Percentiles rank a stretch among this genome's conserved stretches.
Conservation (phyloP, 2,797 vertebrate species). For the Oreochromis grahami region DNA sequence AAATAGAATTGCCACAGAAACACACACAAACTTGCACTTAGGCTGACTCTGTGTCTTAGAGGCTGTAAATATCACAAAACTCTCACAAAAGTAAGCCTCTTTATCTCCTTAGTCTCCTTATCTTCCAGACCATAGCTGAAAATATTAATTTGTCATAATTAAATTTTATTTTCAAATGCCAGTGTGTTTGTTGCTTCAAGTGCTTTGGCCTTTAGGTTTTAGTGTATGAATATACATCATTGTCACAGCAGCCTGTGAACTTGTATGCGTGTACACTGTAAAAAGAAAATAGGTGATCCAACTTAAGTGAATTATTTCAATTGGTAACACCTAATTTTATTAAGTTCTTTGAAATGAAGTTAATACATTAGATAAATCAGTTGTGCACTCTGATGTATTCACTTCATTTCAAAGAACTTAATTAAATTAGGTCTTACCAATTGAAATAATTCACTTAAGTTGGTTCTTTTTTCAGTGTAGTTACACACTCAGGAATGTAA, state of each 20-base stretch:
- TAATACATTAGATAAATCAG: no score
- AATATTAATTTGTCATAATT: background rate
- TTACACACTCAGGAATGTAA: background rate
- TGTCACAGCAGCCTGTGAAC: background rate
- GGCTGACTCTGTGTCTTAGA: background rate
- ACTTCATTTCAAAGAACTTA: no score
- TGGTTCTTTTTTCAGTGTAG: no score
- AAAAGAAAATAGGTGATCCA: no score
- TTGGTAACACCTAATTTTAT: no score
- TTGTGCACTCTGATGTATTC: no score
- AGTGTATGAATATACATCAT: background rate
- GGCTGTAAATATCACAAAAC: background rate
- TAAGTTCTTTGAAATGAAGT: no score
- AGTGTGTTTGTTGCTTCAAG: background rate
- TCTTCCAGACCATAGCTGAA: background rate
- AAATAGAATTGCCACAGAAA: conserved; percentile 38
- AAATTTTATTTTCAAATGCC: background rate
- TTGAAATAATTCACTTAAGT: no score
- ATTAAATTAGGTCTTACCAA: no score
- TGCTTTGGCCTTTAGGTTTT: background rate
- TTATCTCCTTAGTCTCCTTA: background rate
- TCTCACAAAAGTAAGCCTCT: background rate
- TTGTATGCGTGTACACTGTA: background rate
- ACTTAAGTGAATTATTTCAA: no score
- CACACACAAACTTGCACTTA: conserved; percentile 3